phyloP scores from a whole-genome alignment of 2,888 invertebrate genomes.

The Xanthia togata region DNA sequence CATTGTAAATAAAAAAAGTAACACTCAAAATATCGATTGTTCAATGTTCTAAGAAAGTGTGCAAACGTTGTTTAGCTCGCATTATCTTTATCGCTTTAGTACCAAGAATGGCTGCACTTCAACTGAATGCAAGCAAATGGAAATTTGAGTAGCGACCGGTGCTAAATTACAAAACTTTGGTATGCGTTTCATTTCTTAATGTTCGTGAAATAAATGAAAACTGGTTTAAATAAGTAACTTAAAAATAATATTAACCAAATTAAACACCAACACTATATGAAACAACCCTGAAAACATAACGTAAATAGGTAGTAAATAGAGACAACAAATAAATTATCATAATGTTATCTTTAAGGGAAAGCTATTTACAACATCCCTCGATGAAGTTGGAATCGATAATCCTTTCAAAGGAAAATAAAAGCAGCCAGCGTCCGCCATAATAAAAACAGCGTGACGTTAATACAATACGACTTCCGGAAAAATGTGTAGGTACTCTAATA shows the following conservation, averaged over 20 bases:
- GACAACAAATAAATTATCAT: background rate
- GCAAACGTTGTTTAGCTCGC: slow-evolving; percentile 28
- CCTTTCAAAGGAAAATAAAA: slow-evolving; percentile 4
- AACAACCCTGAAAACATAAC: background rate
- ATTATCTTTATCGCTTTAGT: slow-evolving; percentile 54
- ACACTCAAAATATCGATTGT: slow-evolving; percentile 14
- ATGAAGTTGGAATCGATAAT: slow-evolving; percentile 2
- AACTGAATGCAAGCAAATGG: slow-evolving; percentile 53
- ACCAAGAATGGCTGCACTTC: slow-evolving; percentile 52
- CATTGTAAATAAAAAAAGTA: background rate
- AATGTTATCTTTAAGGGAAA: background rate
- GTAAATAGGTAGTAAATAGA: background rate
- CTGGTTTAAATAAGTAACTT: slow-evolving; percentile 1
- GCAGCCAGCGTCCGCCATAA: slow-evolving; percentile 1
- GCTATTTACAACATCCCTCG: background rate
- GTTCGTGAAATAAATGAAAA: slow-evolving; percentile 14
- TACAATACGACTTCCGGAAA: slow-evolving; percentile 4
- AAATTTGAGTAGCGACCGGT: slow-evolving; percentile 41
- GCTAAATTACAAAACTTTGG: slow-evolving; percentile 41
- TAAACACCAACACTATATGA: background rate
- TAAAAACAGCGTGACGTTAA: slow-evolving; percentile 20
- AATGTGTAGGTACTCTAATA: background rate
- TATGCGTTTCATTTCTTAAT: slow-evolving; percentile 13
- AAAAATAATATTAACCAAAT: background rate
- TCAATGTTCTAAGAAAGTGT: slow-evolving; percentile 35